Evolutionary conservation across 2,113 vertebrate genomes (phyloP).

Genomic region (Chlamydotis undulata): DNA sequence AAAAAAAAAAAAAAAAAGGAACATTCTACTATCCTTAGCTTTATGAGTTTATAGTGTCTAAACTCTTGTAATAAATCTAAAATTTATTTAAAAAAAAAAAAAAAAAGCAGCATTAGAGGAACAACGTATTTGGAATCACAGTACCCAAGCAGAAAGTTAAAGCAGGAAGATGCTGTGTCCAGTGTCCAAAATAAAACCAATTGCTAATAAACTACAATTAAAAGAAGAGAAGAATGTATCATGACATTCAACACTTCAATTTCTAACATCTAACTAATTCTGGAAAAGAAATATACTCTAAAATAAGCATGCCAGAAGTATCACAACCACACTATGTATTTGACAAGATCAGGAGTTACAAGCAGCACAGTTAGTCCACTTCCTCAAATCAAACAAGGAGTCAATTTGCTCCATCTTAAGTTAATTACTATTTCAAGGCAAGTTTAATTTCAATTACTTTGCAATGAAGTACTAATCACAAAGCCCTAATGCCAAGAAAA

Average conservation of each 20-base stretch:
- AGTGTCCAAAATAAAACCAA: neutral
- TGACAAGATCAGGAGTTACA: neutral
- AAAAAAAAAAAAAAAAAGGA: neutral
- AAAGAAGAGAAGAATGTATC: neutral
- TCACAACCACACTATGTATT: neutral
- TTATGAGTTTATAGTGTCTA: neutral
- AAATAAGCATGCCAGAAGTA: neutral
- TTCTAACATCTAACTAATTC: neutral
- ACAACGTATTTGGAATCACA: neutral
- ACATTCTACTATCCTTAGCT: neutral
- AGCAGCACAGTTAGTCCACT: neutral
- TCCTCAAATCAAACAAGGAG: neutral
- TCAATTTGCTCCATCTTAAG: neutral
- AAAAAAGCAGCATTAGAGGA: neutral
- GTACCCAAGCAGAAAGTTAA: neutral
- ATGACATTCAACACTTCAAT: neutral
- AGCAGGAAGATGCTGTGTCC: neutral
- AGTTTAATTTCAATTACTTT: constrained; percentile 7
- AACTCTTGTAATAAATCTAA: neutral
- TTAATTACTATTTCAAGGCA: constrained; percentile 23
- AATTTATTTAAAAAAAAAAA: neutral
- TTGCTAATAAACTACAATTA: neutral
- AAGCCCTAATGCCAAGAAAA: neutral
- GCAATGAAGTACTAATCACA: neutral
- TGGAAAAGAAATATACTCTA: neutral